These are phyloP conservation scores for Penelope pileata DNA, from an alignment of 2,113 vertebrate species.

Conservation along the genomic window DNA sequence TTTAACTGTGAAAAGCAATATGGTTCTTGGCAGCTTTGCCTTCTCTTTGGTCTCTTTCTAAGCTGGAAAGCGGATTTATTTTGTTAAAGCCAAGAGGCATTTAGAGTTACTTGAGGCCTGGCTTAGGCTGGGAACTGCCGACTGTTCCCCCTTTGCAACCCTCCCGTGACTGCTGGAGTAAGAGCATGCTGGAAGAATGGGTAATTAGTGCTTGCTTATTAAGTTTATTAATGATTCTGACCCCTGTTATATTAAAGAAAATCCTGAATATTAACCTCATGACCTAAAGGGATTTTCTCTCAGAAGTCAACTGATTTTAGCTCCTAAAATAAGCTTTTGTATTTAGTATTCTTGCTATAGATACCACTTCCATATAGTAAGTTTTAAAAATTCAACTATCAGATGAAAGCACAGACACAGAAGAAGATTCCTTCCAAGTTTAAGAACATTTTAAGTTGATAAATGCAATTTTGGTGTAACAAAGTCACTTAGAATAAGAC, in stretches of 20 bases:
- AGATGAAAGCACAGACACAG: neutral
- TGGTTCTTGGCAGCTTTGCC: slow-evolving; percentile 56
- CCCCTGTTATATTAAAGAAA: neutral
- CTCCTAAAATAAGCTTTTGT: neutral
- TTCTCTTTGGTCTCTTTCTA: slow-evolving; percentile 11
- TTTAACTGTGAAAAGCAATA: slow-evolving; percentile 56
- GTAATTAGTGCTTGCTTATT: slow-evolving; percentile 15
- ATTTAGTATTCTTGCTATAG: neutral
- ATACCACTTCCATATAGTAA: neutral
- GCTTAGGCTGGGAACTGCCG: neutral
- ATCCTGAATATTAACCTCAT: slow-evolving; percentile 37
- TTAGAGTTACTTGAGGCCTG: slow-evolving; percentile 41
- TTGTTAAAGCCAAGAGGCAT: slow-evolving; percentile 50
- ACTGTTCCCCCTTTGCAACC: neutral
- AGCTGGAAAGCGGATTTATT: slow-evolving; percentile 32
- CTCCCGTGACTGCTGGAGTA: slow-evolving; percentile 4
- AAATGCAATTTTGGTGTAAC: neutral
- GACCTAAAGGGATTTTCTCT: neutral
- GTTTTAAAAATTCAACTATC: neutral
- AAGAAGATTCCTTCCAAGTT: neutral
- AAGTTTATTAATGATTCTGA: slow-evolving; percentile 40
- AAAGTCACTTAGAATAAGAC: neutral
- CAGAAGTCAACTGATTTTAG: neutral
- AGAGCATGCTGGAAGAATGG: neutral
- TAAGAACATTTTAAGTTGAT: neutral